Percentiles rank a stretch among this genome's conserved stretches.
Conservation (phyloP, 2,797 vertebrate species). For the Sebastes iracundus region DNA sequence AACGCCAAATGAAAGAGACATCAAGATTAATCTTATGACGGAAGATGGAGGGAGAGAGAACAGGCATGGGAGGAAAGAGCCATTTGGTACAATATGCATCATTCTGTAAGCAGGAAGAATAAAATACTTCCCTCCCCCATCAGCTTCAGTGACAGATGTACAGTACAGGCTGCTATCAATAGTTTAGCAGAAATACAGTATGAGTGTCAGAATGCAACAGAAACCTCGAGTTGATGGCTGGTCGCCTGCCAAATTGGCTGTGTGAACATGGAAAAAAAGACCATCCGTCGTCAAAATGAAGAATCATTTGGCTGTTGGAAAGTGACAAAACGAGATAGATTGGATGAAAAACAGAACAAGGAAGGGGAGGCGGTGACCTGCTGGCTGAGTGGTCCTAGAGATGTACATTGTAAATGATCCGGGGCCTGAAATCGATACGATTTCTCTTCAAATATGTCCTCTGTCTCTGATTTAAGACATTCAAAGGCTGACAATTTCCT, state of each 20-base stretch:
- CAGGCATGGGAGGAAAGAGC: background rate
- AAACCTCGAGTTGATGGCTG: background rate
- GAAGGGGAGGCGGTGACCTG: too few relatives aligned
- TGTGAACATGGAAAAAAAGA: background rate
- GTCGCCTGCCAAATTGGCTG: constrained; percentile 20
- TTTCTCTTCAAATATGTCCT: background rate
- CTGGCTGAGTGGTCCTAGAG: too few relatives aligned
- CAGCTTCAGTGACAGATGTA: constrained; percentile 35
- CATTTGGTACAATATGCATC: constrained; percentile 30
- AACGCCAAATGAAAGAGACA: constrained; percentile 41
- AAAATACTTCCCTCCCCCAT: background rate
- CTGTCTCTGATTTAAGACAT: background rate
- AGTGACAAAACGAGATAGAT: background rate
- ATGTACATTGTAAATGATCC: background rate
- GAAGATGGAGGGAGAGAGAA: constrained; percentile 4
- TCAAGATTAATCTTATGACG: constrained; percentile 31
- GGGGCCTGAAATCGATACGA: background rate
- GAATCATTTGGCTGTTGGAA: background rate
- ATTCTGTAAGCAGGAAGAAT: constrained; percentile 2
- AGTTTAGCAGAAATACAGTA: background rate
- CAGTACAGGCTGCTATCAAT: constrained; percentile 9
- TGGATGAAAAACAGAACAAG: background rate
- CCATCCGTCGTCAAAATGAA: background rate
- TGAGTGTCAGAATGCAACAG: background rate
- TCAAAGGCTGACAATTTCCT: background rate